Evolutionary conservation across 2,113 vertebrate genomes (phyloP).

Genomic region (Cercopithecus mona): DNA sequence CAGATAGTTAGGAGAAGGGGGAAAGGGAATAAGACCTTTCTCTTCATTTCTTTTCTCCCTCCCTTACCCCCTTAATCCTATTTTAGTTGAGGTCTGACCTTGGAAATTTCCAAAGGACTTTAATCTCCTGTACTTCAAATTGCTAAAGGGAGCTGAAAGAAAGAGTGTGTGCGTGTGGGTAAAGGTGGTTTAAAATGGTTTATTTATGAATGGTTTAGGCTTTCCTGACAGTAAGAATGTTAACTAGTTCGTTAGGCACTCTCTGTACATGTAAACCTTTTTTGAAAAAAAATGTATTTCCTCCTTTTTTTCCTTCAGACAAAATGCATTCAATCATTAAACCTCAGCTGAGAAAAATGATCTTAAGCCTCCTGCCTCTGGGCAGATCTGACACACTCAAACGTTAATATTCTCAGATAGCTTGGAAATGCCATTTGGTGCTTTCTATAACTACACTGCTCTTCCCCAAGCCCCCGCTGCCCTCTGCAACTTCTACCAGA

Average conservation of each 20-base stretch:
- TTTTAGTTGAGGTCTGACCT: conserved; percentile 46
- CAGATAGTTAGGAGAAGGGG: conserved; percentile 75
- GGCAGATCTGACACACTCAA: neutral
- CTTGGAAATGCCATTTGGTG: conserved; percentile 3
- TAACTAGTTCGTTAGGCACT: neutral
- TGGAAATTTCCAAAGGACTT: conserved; percentile 61
- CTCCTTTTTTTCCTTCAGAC: neutral
- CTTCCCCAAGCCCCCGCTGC: neutral
- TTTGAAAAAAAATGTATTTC: neutral
- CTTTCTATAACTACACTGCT: neutral
- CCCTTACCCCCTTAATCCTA: conserved; percentile 49
- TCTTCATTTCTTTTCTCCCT: neutral
- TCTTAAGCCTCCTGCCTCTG: neutral
- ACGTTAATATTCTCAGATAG: neutral
- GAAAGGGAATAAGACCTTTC: neutral
- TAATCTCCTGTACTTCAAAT: conserved; percentile 65
- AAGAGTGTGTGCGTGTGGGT: neutral
- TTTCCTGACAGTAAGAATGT: conserved; percentile 29
- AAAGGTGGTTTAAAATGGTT: conserved; percentile 1
- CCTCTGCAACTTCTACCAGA: neutral
- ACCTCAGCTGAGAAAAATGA: conserved; percentile 35
- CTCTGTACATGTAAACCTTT: neutral
- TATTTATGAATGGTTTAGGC: neutral
- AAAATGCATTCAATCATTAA: conserved; percentile 38
- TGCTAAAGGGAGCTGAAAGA: conserved; percentile 47